phyloP scores from a whole-genome alignment of 2,797 vertebrate genomes.

The Neoniphon sammara region DNA sequence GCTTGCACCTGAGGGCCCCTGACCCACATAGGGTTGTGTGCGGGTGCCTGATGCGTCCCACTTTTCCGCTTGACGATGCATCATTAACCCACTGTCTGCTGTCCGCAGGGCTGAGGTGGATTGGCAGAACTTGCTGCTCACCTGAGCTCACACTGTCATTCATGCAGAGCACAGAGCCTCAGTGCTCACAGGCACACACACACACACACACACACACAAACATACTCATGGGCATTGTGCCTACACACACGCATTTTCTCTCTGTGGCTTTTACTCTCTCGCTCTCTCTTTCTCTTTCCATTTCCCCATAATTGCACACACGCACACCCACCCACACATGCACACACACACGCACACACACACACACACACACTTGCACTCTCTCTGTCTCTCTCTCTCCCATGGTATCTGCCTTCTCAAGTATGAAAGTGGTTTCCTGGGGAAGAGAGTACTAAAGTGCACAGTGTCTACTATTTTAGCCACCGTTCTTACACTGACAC shows the following conservation, averaged over 20 bases:
- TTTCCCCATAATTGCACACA: slow-evolving; percentile 28
- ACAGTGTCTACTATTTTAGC: slow-evolving; percentile 66
- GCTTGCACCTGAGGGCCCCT: slow-evolving; percentile 54
- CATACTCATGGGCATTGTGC: neutral
- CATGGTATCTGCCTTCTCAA: slow-evolving; percentile 19
- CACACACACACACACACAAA: slow-evolving; percentile 2
- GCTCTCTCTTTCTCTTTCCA: slow-evolving; percentile 27
- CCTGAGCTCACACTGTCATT: slow-evolving; percentile 36
- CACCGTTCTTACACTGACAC: slow-evolving; percentile 60
- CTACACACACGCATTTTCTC: neutral
- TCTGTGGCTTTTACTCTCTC: slow-evolving; percentile 6
- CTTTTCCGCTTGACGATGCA: slow-evolving; percentile 54
- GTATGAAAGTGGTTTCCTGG: slow-evolving; percentile 62
- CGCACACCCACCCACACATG: slow-evolving; percentile 28
- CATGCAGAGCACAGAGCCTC: neutral
- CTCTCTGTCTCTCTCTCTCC: neutral
- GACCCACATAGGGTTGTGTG: slow-evolving; percentile 64
- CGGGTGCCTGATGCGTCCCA: slow-evolving; percentile 44
- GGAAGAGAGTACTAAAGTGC: slow-evolving; percentile 53
- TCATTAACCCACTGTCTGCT: slow-evolving; percentile 50
- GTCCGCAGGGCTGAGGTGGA: slow-evolving; percentile 25
- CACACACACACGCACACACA: slow-evolving; percentile 7
- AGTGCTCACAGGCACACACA: neutral
- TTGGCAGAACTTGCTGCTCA: slow-evolving; percentile 25
- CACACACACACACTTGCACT: neutral